A percentile compares a stretch with the other conserved stretches of the same genome.
phyloP scores from a whole-genome alignment of 2,797 vertebrate genomes.

The Potorous gilbertii region DNA sequence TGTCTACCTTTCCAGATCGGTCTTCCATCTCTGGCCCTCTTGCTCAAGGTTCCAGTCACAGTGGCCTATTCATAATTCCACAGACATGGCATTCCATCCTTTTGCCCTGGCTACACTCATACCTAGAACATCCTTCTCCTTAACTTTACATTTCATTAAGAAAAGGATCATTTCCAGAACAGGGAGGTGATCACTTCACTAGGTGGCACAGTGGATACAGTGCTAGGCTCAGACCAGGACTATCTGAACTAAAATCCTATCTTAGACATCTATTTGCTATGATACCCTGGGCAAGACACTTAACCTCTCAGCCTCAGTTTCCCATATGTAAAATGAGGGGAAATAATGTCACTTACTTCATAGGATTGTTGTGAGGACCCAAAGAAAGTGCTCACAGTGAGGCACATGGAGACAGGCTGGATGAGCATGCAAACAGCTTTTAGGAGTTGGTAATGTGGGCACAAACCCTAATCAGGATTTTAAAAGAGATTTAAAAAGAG shows the following conservation, averaged over 20 bases:
- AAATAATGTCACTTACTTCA: neutral
- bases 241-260: neutral
- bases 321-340: neutral
- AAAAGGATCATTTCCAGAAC: neutral
- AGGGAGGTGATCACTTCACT: neutral
- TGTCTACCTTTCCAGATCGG: neutral
- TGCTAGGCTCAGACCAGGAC: neutral
- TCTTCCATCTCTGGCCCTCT: neutral
- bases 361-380: neutral
- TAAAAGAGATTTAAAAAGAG: neutral
- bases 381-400: neutral
- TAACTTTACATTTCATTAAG: neutral
- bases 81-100: neutral
- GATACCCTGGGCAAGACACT: neutral
- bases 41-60: neutral
- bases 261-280: neutral
- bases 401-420: neutral
- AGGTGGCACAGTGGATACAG: neutral
- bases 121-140: neutral
- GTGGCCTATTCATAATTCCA: neutral
- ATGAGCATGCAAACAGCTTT: neutral
- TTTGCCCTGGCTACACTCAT: neutral
- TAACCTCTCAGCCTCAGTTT: neutral
- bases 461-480: neutral
- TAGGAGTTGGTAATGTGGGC: neutral